These are phyloP conservation scores for Neosilurus hyrtlii DNA, from an alignment of 2,797 vertebrate genomes.

Conservation along the genomic window DNA sequence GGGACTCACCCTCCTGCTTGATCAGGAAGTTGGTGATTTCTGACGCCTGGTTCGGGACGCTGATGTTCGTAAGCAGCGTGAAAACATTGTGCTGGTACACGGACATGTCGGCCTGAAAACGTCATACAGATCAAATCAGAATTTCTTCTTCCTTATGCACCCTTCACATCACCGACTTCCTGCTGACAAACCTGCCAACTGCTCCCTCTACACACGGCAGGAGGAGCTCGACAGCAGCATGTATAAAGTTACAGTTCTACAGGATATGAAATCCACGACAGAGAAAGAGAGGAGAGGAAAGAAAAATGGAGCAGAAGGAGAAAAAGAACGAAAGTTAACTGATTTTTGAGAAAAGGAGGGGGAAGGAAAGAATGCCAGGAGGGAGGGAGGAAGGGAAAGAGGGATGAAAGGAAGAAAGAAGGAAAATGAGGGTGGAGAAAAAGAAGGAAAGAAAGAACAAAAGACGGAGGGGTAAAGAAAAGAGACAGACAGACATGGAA, in stretches of 20 bases:
- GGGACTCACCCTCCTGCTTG: conserved; percentile 75
- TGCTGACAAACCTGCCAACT: neutral
- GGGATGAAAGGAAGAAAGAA: too few relatives aligned
- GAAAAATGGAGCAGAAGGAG: neutral
- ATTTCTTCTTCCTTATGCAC: too few relatives aligned
- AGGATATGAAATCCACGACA: neutral
- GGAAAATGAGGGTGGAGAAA: too few relatives aligned
- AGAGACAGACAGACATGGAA: neutral
- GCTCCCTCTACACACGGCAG: neutral
- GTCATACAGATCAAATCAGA: neutral
- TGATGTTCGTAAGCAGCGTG: conserved; percentile 80
- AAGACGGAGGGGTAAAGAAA: neutral
- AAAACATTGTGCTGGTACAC: conserved; percentile 87
- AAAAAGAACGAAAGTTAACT: neutral
- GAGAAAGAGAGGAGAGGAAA: neutral
- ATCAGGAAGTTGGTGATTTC: conserved; percentile 79
- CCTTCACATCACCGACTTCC: neutral
- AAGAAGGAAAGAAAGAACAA: too few relatives aligned
- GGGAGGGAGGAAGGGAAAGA: too few relatives aligned
- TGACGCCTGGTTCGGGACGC: conserved; percentile 74
- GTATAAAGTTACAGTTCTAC: neutral
- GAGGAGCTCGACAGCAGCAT: neutral
- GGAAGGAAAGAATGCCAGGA: neutral
- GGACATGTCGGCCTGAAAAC: conserved; percentile 63
- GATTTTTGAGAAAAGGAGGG: neutral